These are phyloP conservation scores for Tachina lurida DNA, from an alignment of 2,888 invertebrate genomes.

Conservation along the genomic window DNA sequence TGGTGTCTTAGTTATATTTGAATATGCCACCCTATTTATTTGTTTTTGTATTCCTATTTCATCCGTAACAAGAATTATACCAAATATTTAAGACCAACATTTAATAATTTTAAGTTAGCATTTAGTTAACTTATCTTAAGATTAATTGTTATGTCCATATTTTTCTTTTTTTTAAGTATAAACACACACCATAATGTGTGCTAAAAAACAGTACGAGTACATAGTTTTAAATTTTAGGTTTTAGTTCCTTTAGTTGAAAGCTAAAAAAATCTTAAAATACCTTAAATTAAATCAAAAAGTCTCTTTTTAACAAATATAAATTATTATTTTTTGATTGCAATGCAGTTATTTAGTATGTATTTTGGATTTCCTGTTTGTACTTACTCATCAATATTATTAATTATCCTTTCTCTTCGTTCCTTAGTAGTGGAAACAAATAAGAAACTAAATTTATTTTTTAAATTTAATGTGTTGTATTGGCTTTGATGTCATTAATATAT, in stretches of 20 bases:
- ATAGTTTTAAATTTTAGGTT: slow-evolving; percentile 34
- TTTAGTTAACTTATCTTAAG: slow-evolving; percentile 70
- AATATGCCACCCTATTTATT: slow-evolving; percentile 22
- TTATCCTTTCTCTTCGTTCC: slow-evolving; percentile 33
- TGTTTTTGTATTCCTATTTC: slow-evolving; percentile 35
- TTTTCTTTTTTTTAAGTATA: slow-evolving; percentile 31
- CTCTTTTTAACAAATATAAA: slow-evolving; percentile 17
- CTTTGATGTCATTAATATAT: slow-evolving; percentile 53
- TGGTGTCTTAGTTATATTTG: slow-evolving; percentile 77
- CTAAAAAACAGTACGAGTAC: background rate
- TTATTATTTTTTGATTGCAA: slow-evolving; percentile 25
- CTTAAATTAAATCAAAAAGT: background rate
- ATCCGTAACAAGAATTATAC: slow-evolving; percentile 74
- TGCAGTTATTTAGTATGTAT: slow-evolving; percentile 37
- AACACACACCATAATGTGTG: background rate
- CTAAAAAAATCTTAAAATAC: background rate
- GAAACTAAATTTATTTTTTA: slow-evolving; percentile 50
- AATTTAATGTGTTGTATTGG: slow-evolving; percentile 54
- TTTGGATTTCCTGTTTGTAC: slow-evolving; percentile 3
- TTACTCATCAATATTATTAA: slow-evolving; percentile 20
- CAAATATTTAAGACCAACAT: slow-evolving; percentile 78
- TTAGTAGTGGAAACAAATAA: slow-evolving; percentile 14
- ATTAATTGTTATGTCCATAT: slow-evolving; percentile 4
- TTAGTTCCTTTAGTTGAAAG: slow-evolving; percentile 56
- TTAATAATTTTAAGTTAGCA: slow-evolving; percentile 78